Evolutionary conservation across 1,140 invertebrate species (phyloP).

Genomic region (Polypedilum vanderplanki): DNA sequence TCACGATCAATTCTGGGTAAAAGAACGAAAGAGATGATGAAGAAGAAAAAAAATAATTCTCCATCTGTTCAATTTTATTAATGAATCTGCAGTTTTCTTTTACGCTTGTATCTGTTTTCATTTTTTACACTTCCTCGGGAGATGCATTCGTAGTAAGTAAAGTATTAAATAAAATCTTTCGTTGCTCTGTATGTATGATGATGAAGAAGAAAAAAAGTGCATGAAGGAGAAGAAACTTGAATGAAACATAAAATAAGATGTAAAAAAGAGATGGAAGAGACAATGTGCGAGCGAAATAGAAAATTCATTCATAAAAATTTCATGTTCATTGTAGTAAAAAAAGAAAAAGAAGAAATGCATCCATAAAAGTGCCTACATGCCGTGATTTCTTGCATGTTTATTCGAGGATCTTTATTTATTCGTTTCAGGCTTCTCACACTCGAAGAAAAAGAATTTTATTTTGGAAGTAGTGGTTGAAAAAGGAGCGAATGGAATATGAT

Average conservation of each 20-base stretch:
- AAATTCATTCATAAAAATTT: slow-evolving; percentile 25
- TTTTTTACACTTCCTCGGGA: not conserved
- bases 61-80: slow-evolving; percentile 29
- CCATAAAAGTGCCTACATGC: not conserved
- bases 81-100: slow-evolving; percentile 26
- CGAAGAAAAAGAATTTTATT: not conserved
- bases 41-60: not conserved
- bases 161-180: not conserved
- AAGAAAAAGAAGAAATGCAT: slow-evolving; percentile 1
- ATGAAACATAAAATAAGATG: not conserved
- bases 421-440: not conserved
- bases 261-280: not conserved
- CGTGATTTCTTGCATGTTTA: not conserved
- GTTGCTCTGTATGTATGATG: not conserved
- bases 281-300: not conserved
- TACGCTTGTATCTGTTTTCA: not conserved
- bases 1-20: too few relatives aligned
- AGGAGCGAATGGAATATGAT: slow-evolving; percentile 16
- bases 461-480: slow-evolving; percentile 14
- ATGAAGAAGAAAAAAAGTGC: slow-evolving; percentile 7
- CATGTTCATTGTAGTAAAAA: slow-evolving; percentile 14
- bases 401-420: not conserved
- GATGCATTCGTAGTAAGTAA: not conserved
- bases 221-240: not conserved
- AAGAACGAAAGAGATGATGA: too few relatives aligned